Conservation (phyloP, 37 sponge, comb jelly and placozoan species). For the Axinella damicornis region DNA sequence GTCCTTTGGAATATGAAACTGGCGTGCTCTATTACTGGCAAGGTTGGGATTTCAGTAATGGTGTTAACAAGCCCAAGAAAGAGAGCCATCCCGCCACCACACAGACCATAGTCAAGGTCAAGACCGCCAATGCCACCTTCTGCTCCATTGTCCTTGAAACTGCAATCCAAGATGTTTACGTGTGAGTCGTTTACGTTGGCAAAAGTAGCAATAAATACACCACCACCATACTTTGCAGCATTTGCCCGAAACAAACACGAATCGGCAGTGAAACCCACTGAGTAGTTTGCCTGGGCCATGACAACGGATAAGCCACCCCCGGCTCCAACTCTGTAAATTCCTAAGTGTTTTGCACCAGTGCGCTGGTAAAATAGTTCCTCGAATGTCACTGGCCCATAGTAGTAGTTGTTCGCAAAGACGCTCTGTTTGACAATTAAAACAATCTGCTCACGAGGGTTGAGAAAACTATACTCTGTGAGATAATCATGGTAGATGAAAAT, state of each 20-base stretch:
- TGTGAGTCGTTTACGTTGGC: conserved; percentile 3
- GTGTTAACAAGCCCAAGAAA: too few species aligned
- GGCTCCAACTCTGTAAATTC: conserved; percentile 13
- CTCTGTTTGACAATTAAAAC: not conserved
- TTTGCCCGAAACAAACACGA: conserved; percentile 34
- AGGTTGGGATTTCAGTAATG: too few species aligned
- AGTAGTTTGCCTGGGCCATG: conserved; percentile 25
- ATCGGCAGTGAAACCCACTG: conserved; percentile 17
- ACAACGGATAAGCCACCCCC: conserved; percentile 63
- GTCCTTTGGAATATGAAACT: too few species aligned
- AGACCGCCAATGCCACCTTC: too few species aligned
- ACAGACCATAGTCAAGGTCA: too few species aligned
- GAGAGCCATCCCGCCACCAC: too few species aligned
- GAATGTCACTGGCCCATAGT: conserved; percentile 19
- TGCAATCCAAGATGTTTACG: conserved; percentile 38
- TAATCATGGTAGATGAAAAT: conserved; percentile 35
- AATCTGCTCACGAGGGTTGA: too few species aligned
- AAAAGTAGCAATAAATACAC: conserved; percentile 28
- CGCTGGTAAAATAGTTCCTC: not conserved
- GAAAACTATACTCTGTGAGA: not conserved
- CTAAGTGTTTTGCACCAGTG: too few species aligned
- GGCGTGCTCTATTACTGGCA: too few species aligned
- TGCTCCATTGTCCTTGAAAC: conserved; percentile 20
- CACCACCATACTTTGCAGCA: conserved; percentile 43
- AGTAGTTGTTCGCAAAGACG: conserved; percentile 33